phyloP scores from a whole-genome alignment of 2,888 invertebrate species.

The Seira ritae region DNA sequence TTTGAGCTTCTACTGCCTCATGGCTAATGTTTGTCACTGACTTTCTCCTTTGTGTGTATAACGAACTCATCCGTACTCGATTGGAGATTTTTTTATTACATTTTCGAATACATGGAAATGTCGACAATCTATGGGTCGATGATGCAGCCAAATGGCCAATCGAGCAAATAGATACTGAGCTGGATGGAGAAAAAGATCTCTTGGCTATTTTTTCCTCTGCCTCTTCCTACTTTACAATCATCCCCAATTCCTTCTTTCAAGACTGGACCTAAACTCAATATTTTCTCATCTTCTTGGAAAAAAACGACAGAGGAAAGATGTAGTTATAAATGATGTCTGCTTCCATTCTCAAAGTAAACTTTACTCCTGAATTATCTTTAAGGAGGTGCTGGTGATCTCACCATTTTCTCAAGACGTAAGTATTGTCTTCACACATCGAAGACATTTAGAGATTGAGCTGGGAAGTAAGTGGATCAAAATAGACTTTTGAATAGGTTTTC shows the following conservation, averaged over 20 bases:
- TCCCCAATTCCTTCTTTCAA: not conserved
- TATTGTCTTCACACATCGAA: slow-evolving; percentile 5
- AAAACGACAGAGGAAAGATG: not conserved
- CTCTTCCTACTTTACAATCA: not conserved
- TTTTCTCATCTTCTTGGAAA: not conserved
- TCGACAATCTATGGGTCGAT: slow-evolving; percentile 49
- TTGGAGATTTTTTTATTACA: slow-evolving; percentile 60
- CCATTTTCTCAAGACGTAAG: not conserved
- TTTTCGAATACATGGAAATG: slow-evolving; percentile 56
- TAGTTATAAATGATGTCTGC: not conserved
- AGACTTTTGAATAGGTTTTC: not conserved
- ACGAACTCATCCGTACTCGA: slow-evolving; percentile 59
- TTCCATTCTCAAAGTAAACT: not conserved
- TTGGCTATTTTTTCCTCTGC: slow-evolving; percentile 39
- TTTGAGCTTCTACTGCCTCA: slow-evolving; percentile 3
- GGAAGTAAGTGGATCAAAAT: slow-evolving; percentile 6
- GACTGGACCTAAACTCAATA: slow-evolving; percentile 5
- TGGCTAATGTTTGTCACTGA: slow-evolving; percentile 13
- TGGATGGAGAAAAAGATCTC: slow-evolving; percentile 42
- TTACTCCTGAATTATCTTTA: slow-evolving; percentile 34
- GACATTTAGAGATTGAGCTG: not conserved
- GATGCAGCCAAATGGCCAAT: slow-evolving; percentile 59
- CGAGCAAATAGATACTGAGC: slow-evolving; percentile 44
- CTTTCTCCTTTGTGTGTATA: slow-evolving; percentile 49
- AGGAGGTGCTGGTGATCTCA: slow-evolving; percentile 40